Percentiles rank a stretch among this genome's conserved stretches.
Conservation (phyloP, 2,888 invertebrate genomes). For the Herminia tarsipennalis region DNA sequence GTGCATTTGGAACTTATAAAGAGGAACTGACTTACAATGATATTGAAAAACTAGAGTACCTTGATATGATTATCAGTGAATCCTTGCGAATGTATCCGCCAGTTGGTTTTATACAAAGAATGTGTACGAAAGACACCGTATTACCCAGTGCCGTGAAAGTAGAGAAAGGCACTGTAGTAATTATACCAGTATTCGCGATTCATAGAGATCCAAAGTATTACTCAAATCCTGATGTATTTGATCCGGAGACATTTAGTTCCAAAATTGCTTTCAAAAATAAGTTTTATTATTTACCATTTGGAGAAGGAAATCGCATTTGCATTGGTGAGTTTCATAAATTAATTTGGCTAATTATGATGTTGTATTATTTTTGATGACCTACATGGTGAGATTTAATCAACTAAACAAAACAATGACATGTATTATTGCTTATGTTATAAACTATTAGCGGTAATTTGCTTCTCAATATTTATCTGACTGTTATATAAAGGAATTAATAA, state of each 20-base stretch:
- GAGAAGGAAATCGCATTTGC: conserved; percentile 80
- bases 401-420: too few relatives aligned
- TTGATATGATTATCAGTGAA: conserved; percentile 71
- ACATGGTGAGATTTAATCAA: too few relatives aligned
- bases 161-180: conserved; percentile 47
- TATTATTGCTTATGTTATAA: too few relatives aligned
- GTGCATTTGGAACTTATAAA: conserved; percentile 45
- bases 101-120: conserved; percentile 59
- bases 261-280: conserved; percentile 50
- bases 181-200: conserved; percentile 59
- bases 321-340: too few relatives aligned
- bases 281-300: conserved; percentile 76
- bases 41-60: conserved; percentile 62
- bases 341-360: too few relatives aligned
- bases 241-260: conserved; percentile 77
- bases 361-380: too few relatives aligned
- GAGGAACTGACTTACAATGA: conserved; percentile 59
- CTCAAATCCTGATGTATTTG: conserved; percentile 68
- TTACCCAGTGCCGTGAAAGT: conserved; percentile 53
- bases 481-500: too few relatives aligned
- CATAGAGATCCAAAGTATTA: conserved; percentile 68
- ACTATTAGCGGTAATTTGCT: too few relatives aligned
- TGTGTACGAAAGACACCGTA: conserved; percentile 55
- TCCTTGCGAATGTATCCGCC: conserved; percentile 65
- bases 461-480: too few relatives aligned